Base-by-base conservation (phyloP, 2,888 invertebrate genomes). In the Cheilosia variabilis region DNA sequence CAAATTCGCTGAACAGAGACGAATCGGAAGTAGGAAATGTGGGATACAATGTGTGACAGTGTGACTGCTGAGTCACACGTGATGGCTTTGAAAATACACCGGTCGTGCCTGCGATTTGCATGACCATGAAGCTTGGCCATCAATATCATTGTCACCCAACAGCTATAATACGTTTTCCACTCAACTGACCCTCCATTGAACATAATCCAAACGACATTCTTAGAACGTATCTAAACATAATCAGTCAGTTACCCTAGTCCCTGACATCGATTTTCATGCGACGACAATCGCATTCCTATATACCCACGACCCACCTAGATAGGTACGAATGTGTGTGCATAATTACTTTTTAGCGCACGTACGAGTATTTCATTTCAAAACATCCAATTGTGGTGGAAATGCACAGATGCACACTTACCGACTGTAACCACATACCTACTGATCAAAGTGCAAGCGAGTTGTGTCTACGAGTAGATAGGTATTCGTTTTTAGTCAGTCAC, bases 311-410 rank as follows among this genome's bases (percentile, higher is more conserved):
- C 3, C 27, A 45, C 47, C 47, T 69, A 43, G 4, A 47, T 17
- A 47, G 17, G n/a, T 47, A 47, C 4, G 13, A 4, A 37, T 37
- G 31, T 31, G 2, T 37, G 37, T 37, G 13, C 13, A 13, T 37
- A 37, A 37, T 37, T 37, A 37, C 37, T 13, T 37, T 37, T 37
- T 13, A 37, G 37, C 37, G 37, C 37, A 37, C 37, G 37, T 37
- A 34, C 47, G n/a, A 19, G 9, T 53, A 15, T 53, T 53, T 72
- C 52, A 15, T 53, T 53, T 72, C 52, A 43, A 53, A 52, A 52
- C 62, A 72, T 72, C 31, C 52, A 60, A 62, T 72, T 72, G 62
- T 60, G 62, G 43, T 72, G 19, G n/a, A 53, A 62, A 13, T 17
- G 22, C 68, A 47, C 57, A 69, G 34, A 71, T 50, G 47, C 41